A percentile compares a stretch with the other conserved stretches of the same genome.
Conservation (phyloP, 1,140 invertebrate genomes). For the Trachymyrmex septentrionalis region DNA sequence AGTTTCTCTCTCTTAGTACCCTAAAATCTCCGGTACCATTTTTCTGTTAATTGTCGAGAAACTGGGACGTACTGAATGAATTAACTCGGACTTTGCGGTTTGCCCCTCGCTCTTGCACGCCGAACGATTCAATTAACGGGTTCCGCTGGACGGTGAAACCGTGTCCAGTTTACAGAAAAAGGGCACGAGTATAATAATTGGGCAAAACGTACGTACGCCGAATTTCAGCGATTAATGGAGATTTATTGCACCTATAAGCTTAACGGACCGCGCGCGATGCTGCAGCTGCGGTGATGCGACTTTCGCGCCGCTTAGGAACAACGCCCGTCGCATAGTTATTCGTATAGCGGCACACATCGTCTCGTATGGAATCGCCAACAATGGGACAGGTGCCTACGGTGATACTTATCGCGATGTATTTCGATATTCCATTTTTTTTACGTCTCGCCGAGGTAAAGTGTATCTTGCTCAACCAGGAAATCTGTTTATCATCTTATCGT, state of each 20-base stretch:
- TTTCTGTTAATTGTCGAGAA: slow-evolving; percentile 37
- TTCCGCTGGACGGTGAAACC: slow-evolving; percentile 71
- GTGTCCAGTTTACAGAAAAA: slow-evolving; percentile 71
- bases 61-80: slow-evolving; percentile 47
- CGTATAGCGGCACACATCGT: slow-evolving; percentile 43
- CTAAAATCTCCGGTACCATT: background rate
- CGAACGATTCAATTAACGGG: slow-evolving; percentile 69
- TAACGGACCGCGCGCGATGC: slow-evolving; percentile 3
- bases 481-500: background rate
- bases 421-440: slow-evolving; percentile 17
- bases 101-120: slow-evolving; percentile 37
- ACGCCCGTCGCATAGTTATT: slow-evolving; percentile 3
- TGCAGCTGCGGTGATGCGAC: slow-evolving; percentile 27
- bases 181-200: slow-evolving; percentile 68
- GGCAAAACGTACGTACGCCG: slow-evolving; percentile 73
- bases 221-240: slow-evolving; percentile 76
- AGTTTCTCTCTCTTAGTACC: background rate
- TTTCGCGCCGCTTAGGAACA: slow-evolving; percentile 33
- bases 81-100: slow-evolving; percentile 52
- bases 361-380: slow-evolving; percentile 63
- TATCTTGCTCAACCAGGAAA: background rate
- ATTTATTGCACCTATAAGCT: slow-evolving; percentile 72
- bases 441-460: background rate
- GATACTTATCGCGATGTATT: slow-evolving; percentile 43
- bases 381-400: slow-evolving; percentile 71